phyloP scores from a whole-genome alignment of 92 coral and sea anemone species.

The Zoanthus sansibaricus region DNA sequence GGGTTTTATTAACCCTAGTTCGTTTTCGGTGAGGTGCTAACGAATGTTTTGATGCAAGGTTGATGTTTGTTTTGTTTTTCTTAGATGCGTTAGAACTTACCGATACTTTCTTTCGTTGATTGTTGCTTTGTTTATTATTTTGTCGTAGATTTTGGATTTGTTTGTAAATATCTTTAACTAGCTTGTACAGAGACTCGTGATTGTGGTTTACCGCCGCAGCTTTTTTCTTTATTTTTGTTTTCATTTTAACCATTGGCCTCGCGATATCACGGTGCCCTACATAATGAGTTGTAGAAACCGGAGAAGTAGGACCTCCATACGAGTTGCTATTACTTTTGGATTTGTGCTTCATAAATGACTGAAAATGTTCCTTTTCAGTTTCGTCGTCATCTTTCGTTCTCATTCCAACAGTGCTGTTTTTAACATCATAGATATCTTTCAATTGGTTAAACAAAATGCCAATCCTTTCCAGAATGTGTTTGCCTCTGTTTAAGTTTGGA shows the following conservation, averaged over 20 bases:
- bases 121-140: neutral
- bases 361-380: neutral
- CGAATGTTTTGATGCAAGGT: neutral
- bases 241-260: constrained; percentile 37
- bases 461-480: constrained; percentile 14
- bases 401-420: neutral
- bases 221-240: neutral
- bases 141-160: constrained; percentile 28
- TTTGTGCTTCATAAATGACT: neutral
- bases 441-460: constrained; percentile 34
- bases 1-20: constrained; percentile 32
- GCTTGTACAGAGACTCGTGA: constrained; percentile 1
- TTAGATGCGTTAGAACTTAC: neutral
- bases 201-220: neutral
- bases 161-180: constrained; percentile 35
- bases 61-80: neutral
- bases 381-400: neutral
- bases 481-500: constrained; percentile 5
- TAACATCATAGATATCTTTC: constrained; percentile 27
- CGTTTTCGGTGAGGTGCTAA: neutral
- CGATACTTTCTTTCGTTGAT: neutral
- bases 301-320: constrained; percentile 1
- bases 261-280: constrained; percentile 41
- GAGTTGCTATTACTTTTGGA: neutral
- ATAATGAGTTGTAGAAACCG: constrained; percentile 12